A percentile compares a stretch with the other conserved stretches of the same genome.
These are phyloP conservation scores for Metopolophium dirhodum DNA, from an alignment of 1,140 invertebrate genomes.

Conservation along the genomic window DNA sequence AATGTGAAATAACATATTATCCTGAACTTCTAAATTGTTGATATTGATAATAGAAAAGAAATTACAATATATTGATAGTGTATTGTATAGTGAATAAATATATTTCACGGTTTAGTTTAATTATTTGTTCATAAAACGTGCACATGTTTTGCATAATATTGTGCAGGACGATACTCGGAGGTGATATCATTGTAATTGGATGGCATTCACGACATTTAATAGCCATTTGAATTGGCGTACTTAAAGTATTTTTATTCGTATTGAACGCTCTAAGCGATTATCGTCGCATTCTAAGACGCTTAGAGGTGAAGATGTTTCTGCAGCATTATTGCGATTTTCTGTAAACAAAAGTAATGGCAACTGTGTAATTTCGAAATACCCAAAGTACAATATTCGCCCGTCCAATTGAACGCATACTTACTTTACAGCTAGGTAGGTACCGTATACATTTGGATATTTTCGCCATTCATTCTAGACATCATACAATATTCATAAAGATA, in stretches of 20 bases:
- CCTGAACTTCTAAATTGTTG: not conserved
- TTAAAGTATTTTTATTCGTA: not conserved
- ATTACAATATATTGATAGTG: not conserved
- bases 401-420: not conserved
- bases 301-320: not conserved
- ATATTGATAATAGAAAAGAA: not conserved
- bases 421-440: not conserved
- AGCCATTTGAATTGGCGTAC: not conserved
- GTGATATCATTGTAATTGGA: not conserved
- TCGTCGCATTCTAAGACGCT: not conserved
- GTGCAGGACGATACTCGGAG: not conserved
- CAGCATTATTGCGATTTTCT: not conserved
- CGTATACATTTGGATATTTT: not conserved
- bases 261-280: not conserved
- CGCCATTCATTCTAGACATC: not conserved
- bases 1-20: not conserved
- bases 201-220: not conserved
- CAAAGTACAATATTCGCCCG: not conserved
- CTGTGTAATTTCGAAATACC: not conserved
- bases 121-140: not conserved
- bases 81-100: not conserved
- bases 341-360: not conserved
- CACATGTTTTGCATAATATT: not conserved
- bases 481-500: not conserved
- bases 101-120: not conserved